Evolutionary conservation across 1,140 invertebrate species (phyloP), one percentile per base, ranked within the genome.

Genomic region (Nomia melanderi): DNA sequence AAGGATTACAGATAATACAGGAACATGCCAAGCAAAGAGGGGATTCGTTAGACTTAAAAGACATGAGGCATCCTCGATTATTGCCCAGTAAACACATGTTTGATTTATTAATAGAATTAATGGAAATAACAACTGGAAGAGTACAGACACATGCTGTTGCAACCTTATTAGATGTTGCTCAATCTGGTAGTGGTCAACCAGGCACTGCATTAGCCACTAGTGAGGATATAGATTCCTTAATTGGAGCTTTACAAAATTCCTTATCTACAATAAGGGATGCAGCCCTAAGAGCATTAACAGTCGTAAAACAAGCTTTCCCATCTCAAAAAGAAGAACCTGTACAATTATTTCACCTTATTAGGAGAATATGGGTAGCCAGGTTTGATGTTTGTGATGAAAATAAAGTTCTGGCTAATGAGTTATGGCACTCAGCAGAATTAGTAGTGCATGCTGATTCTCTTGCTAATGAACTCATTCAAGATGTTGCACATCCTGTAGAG

Each of bases 61-160:
- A 95, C 79, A 88, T 94, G 56, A 93, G 94, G 65, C 94, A 97
- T 92, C 97, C 97, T 0, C 92, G 93, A 64, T 94, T 96, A 54
- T 92, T 98, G 77, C 98, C 98, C 5, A 93, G 96, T 57, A 94
- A 94, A 84, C 94, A 97, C 74, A 96, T 99, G 93, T 95, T 98
- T 82, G 92, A 95, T 57, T 90, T 98, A 23, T 92, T 98, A 12
- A 94, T 98, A 47, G 93, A 97, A 77, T 92, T 98, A 7, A 97
- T 98, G 83, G 94, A 95, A 78, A 94, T 88, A n/a, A 94, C 94
- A 33, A 91, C 88, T 25, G 95, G 95, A 5, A 93, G 95, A 67
- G 92, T 97, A 20, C 96, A 97, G 88, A 94, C 96, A 5, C 94
- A 95, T 82, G 96, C 96, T 2, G 94, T 94, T n/a, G 93, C 93